Evolutionary conservation across 2,888 invertebrate genomes (phyloP), one percentile per base, ranked within the genome.

Genomic region (Dasypogon diadema): DNA sequence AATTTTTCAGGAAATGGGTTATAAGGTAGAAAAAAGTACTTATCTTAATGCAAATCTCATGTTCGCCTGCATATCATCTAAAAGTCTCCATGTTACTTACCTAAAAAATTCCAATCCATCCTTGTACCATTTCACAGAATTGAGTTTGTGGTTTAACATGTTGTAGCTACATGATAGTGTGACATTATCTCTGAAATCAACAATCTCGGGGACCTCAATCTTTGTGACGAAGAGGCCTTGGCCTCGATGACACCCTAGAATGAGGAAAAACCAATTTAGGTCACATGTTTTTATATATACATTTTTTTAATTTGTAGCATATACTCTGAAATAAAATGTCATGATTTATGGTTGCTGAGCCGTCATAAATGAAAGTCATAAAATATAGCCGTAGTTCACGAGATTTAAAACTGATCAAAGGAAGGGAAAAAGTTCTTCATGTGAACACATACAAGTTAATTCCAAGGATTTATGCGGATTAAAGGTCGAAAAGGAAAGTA

Each of bases 101-200:
- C 88, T 86, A 81, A 88, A 88, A 81, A 88, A 88, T 81, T 88
- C 88, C 77, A 85, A 83, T 77, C 85, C 86, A 81, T 85, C 85
- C 78, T 86, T 86, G 78, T 88, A 88, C 88, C 88, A 88, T 80
- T 88, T 88, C 6, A 88, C 88, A 1, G 88, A 87, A 79, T 88
- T 88, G 18, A 88, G 79, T 48, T 87, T 86, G 78, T 88, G 87
- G 2, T 84, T 84, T 74, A 85, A 85, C 85, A 88, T 87, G 77
- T 87, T 85, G 81, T 87, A 88, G 79, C 84, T 85, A 80, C 88
- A 88, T 74, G 86, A 84, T 72, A 88, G 81, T 72, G 85, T 85
- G 68, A 87, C 86, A 79, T 86, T 85, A 79, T 87, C 87, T 21
- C 87, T 85, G 80, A 87, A 85, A 80, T 88, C 88, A 65, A 87